These are phyloP conservation scores for Strigamia crassipes DNA, from an alignment of 2,888 invertebrate genomes.

Conservation along the genomic window DNA sequence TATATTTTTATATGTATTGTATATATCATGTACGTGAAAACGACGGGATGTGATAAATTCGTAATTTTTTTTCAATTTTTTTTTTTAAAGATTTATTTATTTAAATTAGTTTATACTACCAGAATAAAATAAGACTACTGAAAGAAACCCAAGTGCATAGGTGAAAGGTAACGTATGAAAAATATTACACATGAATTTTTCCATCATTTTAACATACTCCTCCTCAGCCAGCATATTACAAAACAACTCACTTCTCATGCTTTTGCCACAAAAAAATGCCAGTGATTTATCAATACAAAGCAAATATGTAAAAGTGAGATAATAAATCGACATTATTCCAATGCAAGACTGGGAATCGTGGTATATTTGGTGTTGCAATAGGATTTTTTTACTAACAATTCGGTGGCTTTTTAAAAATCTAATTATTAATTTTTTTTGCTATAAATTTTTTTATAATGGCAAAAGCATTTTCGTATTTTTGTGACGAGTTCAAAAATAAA, in stretches of 20 bases:
- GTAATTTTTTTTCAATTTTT: neutral
- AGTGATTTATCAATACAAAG: conserved; percentile 1
- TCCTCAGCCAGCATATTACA: conserved; percentile 10
- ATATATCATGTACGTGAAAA: conserved; percentile 3
- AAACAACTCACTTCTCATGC: neutral
- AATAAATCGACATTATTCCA: neutral
- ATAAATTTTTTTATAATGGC: conserved; percentile 34
- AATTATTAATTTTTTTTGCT: no score
- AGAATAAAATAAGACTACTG: no score
- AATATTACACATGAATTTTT: neutral
- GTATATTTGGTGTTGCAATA: conserved; percentile 45
- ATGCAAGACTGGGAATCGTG: conserved; percentile 16
- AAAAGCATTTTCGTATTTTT: conserved; percentile 32
- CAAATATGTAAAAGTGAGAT: conserved; percentile 1
- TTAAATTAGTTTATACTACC: neutral
- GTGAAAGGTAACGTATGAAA: conserved; percentile 3
- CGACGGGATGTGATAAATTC: neutral
- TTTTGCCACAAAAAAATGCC: neutral
- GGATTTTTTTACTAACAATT: conserved; percentile 18
- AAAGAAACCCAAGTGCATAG: conserved; percentile 10
- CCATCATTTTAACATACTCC: no score
- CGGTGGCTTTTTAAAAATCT: conserved; percentile 37
- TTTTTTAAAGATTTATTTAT: neutral
- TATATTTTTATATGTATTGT: conserved; percentile 10
- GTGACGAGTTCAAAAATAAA: neutral